phyloP scores from a whole-genome alignment of 2,113 vertebrate genomes.

The Mugil cephalus region DNA sequence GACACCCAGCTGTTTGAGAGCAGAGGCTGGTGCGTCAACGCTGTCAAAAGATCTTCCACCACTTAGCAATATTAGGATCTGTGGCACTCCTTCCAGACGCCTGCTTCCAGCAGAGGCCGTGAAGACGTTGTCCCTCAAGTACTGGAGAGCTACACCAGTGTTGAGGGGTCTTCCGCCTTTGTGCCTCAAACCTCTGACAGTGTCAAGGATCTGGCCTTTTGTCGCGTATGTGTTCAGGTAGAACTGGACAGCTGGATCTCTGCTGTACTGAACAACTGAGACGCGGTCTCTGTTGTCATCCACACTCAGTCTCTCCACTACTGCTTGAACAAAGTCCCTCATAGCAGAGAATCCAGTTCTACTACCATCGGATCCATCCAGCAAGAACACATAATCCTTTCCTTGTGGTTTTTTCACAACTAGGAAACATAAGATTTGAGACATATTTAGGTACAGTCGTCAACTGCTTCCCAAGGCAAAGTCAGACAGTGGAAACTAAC shows the following conservation, averaged over 20 bases:
- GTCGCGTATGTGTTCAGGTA: slow-evolving; percentile 75
- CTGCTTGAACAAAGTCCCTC: slow-evolving; percentile 57
- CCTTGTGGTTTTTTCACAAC: slow-evolving; percentile 19
- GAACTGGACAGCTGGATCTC: slow-evolving; percentile 74
- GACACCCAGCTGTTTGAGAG: slow-evolving; percentile 66
- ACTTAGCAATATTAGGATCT: slow-evolving; percentile 90
- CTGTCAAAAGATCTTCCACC: slow-evolving; percentile 85
- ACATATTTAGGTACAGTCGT: neutral
- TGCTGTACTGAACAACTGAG: slow-evolving; percentile 84
- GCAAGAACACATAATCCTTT: slow-evolving; percentile 71
- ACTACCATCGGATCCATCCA: slow-evolving; percentile 82
- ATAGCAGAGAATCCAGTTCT: slow-evolving; percentile 34
- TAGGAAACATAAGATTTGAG: slow-evolving; percentile 19
- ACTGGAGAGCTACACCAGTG: slow-evolving; percentile 89
- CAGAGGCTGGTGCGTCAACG: slow-evolving; percentile 58
- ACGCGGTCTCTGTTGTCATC: slow-evolving; percentile 72
- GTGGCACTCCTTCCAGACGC: slow-evolving; percentile 86
- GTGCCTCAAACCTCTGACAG: slow-evolving; percentile 85
- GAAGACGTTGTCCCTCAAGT: slow-evolving; percentile 82
- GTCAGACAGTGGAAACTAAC: neutral
- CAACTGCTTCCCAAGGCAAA: accelerated
- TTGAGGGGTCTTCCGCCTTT: slow-evolving; percentile 89
- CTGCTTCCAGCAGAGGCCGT: slow-evolving; percentile 88
- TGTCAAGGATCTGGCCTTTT: slow-evolving; percentile 83
- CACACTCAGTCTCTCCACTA: slow-evolving; percentile 65